phyloP scores from a whole-genome alignment of 2,888 invertebrate genomes.

The Monoplex corrugatus region DNA sequence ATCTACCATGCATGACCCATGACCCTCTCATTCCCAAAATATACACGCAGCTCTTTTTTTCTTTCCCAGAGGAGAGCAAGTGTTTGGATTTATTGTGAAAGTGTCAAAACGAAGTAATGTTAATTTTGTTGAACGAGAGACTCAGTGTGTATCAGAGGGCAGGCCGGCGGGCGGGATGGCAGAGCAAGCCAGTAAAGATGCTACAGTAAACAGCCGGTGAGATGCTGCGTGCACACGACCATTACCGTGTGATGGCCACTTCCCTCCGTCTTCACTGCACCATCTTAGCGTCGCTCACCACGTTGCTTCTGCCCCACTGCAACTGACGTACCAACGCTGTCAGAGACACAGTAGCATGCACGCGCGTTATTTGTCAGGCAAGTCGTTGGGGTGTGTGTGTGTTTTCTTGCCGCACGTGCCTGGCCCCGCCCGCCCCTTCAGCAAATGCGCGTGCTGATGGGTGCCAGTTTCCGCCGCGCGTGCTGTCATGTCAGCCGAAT shows the following conservation, averaged over 20 bases:
- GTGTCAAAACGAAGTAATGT: too few species aligned
- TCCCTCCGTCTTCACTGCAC: conserved; percentile 4
- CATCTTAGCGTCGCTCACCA: conserved; percentile 37
- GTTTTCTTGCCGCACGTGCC: conserved; percentile 27
- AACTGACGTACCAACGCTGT: conserved; percentile 37
- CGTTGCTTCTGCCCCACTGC: conserved; percentile 8
- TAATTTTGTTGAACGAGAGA: too few species aligned
- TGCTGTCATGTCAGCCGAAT: conserved; percentile 47
- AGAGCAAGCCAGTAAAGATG: conserved; percentile 19
- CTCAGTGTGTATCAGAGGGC: not conserved
- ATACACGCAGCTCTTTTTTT: too few species aligned
- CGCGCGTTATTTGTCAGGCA: conserved; percentile 42
- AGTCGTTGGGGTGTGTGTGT: conserved; percentile 38
- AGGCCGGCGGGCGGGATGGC: not conserved
- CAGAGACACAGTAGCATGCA: conserved; percentile 37
- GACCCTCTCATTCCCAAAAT: too few species aligned
- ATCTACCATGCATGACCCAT: too few species aligned
- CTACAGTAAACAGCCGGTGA: conserved; percentile 20
- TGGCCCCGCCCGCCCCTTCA: conserved; percentile 37
- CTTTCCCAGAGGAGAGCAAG: too few species aligned
- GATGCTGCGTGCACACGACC: conserved; percentile 27
- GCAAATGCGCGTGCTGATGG: conserved; percentile 50
- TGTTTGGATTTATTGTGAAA: too few species aligned
- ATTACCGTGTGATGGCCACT: not conserved
- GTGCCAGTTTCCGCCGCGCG: conserved; percentile 47